Evolutionary conservation across 2,797 vertebrate species (phyloP).

Genomic region (Pseudochromis fuscus): DNA sequence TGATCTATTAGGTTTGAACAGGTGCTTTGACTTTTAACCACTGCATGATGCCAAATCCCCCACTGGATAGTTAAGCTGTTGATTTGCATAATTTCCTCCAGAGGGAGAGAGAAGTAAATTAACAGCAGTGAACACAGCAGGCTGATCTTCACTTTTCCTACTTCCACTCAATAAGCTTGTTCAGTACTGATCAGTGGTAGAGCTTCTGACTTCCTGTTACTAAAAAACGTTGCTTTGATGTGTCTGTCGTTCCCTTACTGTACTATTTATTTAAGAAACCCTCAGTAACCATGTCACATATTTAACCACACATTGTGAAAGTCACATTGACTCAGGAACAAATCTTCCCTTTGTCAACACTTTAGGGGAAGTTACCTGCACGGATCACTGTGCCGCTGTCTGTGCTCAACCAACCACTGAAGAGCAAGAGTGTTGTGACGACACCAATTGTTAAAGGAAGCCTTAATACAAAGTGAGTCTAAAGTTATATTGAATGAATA

Average conservation of each 20-base stretch:
- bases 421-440: slow-evolving; percentile 95
- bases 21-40: background rate
- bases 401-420: slow-evolving; percentile 96
- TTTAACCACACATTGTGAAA: background rate
- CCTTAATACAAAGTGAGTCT: slow-evolving; percentile 93
- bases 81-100: slow-evolving; percentile 4
- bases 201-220: background rate
- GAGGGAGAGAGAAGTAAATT: background rate
- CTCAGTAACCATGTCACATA: background rate
- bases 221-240: background rate
- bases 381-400: slow-evolving; percentile 96
- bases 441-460: slow-evolving; percentile 96
- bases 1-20: background rate
- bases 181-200: background rate
- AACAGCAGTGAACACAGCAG: background rate
- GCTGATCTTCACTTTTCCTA: background rate
- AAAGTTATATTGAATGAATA: background rate
- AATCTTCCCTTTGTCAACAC: slow-evolving; percentile 17
- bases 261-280: background rate
- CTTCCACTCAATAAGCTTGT: background rate
- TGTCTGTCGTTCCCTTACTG: background rate
- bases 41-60: background rate
- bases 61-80: background rate
- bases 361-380: slow-evolving; percentile 94
- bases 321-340: background rate